Evolutionary conservation across 2,797 vertebrate genomes (phyloP).

Genomic region (Rhinogobio ventralis): DNA sequence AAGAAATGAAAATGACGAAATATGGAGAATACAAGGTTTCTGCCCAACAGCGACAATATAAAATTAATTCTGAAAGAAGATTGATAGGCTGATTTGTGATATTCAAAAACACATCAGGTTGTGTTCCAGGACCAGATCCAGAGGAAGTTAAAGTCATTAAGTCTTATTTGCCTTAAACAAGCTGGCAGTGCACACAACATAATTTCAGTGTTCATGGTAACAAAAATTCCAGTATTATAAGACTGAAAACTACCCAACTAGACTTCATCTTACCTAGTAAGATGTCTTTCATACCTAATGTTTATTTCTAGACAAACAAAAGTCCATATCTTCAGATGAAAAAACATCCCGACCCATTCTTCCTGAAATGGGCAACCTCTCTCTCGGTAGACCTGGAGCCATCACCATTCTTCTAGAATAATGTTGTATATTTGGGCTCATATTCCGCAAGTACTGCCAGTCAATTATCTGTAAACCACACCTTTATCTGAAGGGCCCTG

Average conservation of each 20-base stretch:
- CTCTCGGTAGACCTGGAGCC: not conserved
- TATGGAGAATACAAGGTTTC: not conserved
- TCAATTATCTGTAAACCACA: constrained; percentile 46
- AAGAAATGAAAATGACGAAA: not conserved
- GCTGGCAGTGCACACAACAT: constrained; percentile 42
- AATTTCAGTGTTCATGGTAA: constrained; percentile 37
- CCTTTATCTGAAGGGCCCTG: constrained; percentile 43
- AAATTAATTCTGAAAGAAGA: constrained; percentile 36
- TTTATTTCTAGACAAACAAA: constrained; percentile 10
- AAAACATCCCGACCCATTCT: not conserved
- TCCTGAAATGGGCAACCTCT: not conserved
- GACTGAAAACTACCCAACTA: constrained; percentile 32
- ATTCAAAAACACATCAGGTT: constrained; percentile 35
- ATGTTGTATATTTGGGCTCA: constrained; percentile 6
- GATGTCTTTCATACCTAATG: not conserved
- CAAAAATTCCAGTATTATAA: constrained; percentile 43
- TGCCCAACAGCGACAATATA: not conserved
- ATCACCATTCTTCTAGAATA: not conserved
- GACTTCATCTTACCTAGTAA: constrained; percentile 19
- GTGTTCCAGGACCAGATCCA: constrained; percentile 34
- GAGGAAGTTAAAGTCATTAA: constrained; percentile 34
- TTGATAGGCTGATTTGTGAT: constrained; percentile 28
- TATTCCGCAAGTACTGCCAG: constrained; percentile 32
- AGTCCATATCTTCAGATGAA: constrained; percentile 25
- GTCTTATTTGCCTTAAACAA: constrained; percentile 42